Conservation (phyloP, 1,140 invertebrate genomes). For the Drosophila bocqueti region DNA sequence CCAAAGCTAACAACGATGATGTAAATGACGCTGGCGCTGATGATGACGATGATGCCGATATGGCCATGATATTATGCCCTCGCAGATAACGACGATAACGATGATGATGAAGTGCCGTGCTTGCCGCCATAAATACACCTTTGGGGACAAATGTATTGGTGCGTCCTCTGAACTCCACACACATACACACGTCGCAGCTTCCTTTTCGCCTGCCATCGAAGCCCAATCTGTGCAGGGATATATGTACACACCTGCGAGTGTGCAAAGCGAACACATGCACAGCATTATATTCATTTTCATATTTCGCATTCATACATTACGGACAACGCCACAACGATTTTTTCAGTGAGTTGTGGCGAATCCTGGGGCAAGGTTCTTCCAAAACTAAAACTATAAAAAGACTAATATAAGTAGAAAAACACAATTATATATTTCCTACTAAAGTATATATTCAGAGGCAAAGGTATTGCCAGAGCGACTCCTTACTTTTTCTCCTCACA, state of each 20-base stretch:
- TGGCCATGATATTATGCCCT: slow-evolving; percentile 22
- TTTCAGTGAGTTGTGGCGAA: background rate
- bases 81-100: slow-evolving; percentile 8
- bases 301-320: slow-evolving; percentile 45
- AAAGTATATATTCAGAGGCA: background rate
- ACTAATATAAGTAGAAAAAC: background rate
- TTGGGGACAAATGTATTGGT: slow-evolving; percentile 55
- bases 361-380: background rate
- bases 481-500: background rate
- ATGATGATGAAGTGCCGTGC: slow-evolving; percentile 56
- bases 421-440: background rate
- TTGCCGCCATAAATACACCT: slow-evolving; percentile 63
- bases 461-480: background rate
- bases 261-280: slow-evolving; percentile 7
- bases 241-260: background rate
- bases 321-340: slow-evolving; percentile 8
- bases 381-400: background rate
- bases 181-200: slow-evolving; percentile 10
- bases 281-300: slow-evolving; percentile 52
- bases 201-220: slow-evolving; percentile 37
- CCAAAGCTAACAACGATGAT: slow-evolving; percentile 48
- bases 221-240: slow-evolving; percentile 34
- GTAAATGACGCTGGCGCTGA: slow-evolving; percentile 28
- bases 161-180: background rate
- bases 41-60: slow-evolving; percentile 19